phyloP scores from a whole-genome alignment of 2,888 invertebrate genomes.

The Cephus spinipes region DNA sequence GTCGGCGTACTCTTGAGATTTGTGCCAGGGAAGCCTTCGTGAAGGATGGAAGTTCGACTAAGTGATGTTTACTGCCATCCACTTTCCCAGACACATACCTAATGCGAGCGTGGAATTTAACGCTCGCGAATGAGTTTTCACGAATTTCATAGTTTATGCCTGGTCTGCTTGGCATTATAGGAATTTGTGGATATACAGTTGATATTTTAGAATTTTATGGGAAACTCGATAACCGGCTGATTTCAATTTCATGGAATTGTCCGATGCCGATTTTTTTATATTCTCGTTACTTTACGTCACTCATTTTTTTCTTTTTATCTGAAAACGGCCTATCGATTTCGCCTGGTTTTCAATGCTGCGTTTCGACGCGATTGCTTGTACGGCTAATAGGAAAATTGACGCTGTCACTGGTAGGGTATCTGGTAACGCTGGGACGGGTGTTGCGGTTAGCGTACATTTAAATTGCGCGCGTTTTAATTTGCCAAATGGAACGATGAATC shows the following conservation, averaged over 20 bases:
- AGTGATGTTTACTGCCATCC: slow-evolving; percentile 30
- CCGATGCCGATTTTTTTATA: background rate
- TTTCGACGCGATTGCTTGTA: background rate
- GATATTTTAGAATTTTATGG: background rate
- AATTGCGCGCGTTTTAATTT: background rate
- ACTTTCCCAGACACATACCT: background rate
- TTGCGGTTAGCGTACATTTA: background rate
- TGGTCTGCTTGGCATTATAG: background rate
- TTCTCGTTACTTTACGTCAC: background rate
- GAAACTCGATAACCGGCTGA: background rate
- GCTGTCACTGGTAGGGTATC: background rate
- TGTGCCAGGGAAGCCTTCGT: slow-evolving; percentile 35
- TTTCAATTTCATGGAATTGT: background rate
- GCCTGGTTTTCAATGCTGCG: background rate
- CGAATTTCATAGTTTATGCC: background rate
- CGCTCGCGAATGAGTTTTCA: background rate
- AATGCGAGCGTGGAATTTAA: background rate
- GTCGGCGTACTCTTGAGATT: slow-evolving; percentile 42
- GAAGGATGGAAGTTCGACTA: slow-evolving; percentile 37
- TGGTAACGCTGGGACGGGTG: background rate
- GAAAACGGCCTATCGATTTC: background rate
- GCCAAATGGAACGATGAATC: slow-evolving; percentile 2
- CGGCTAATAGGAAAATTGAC: background rate
- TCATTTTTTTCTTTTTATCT: background rate
- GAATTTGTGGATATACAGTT: background rate